phyloP scores from a whole-genome alignment of 2,797 vertebrate genomes.

The Natrix natrix region DNA sequence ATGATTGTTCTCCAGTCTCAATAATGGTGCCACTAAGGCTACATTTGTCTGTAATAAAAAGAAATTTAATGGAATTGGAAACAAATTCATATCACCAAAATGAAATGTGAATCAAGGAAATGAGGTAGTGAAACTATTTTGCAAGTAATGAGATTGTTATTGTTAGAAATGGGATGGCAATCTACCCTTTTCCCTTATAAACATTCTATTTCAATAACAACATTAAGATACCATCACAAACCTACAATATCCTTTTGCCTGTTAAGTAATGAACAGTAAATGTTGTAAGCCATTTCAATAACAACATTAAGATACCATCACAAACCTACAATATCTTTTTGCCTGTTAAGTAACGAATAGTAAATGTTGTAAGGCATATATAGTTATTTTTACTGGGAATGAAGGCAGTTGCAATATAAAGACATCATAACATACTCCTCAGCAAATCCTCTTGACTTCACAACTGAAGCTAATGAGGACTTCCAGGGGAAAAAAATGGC shows the following conservation, averaged over 20 bases:
- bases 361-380: background rate
- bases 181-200: background rate
- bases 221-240: too few species aligned
- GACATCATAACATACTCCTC: background rate
- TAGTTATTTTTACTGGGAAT: background rate
- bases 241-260: too few species aligned
- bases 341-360: background rate
- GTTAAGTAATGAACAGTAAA: too few species aligned
- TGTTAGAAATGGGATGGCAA: background rate
- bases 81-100: background rate
- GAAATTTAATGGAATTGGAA: background rate
- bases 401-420: background rate
- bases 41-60: slow-evolving; percentile 85
- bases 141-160: background rate
- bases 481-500: background rate
- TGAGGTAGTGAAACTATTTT: background rate
- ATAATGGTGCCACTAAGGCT: slow-evolving; percentile 91
- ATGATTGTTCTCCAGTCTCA: slow-evolving; percentile 97
- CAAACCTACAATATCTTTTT: background rate
- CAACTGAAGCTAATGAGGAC: background rate
- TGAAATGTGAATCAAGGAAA: background rate
- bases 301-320: background rate
- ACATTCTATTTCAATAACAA: too few species aligned
- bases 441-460: background rate
- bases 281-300: background rate